Evolutionary conservation across 2,888 invertebrate species (phyloP).

Genomic region (Metopia argyrocephala): DNA sequence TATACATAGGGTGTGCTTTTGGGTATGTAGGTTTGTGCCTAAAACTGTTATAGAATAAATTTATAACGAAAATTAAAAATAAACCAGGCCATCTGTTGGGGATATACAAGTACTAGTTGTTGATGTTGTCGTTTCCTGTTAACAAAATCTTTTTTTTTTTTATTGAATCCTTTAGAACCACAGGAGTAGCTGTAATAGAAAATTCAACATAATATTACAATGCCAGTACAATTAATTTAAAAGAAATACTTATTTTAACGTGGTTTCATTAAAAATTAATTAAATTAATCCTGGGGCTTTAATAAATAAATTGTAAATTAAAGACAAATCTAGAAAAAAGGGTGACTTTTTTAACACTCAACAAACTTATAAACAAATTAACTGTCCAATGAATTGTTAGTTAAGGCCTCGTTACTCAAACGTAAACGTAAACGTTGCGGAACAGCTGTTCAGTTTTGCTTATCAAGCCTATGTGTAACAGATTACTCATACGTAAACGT

Average conservation of each 20-base stretch:
- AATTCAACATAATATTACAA: constrained; percentile 15
- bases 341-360: too few relatives aligned
- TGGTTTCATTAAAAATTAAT: constrained; percentile 40
- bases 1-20: not conserved
- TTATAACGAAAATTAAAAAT: constrained; percentile 52
- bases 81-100: constrained; percentile 63
- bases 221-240: not conserved
- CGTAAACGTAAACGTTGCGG: too few relatives aligned
- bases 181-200: not conserved
- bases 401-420: too few relatives aligned
- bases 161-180: constrained; percentile 36
- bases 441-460: too few relatives aligned
- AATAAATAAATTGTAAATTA: too few relatives aligned
- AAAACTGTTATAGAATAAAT: constrained; percentile 34
- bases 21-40: not conserved
- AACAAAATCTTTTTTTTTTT: not conserved
- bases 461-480: too few relatives aligned
- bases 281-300: too few relatives aligned
- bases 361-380: too few relatives aligned
- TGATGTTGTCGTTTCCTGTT: constrained; percentile 32
- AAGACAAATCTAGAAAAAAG: too few relatives aligned
- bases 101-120: not conserved
- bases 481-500: too few relatives aligned
- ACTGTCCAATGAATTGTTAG: too few relatives aligned
- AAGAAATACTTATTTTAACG: not conserved